Percentiles rank a stretch among this genome's conserved stretches.
phyloP scores from a whole-genome alignment of 2,888 invertebrate species.

The Tribolium freemani region DNA sequence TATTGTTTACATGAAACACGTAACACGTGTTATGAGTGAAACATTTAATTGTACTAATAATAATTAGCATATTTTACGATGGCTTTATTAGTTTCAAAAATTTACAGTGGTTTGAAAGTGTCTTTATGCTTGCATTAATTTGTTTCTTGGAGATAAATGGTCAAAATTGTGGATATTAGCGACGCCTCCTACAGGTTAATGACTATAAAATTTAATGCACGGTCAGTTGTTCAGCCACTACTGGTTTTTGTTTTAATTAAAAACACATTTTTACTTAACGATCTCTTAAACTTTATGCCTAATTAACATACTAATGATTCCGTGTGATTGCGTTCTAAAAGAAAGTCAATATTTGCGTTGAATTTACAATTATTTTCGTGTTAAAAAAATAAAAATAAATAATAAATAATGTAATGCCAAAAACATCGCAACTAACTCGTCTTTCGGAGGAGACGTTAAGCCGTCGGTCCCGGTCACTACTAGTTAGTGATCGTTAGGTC shows the following conservation, averaged over 20 bases:
- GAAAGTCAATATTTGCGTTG: constrained; percentile 23
- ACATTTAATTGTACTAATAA: constrained; percentile 10
- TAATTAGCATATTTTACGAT: constrained; percentile 16
- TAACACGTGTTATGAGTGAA: constrained; percentile 11
- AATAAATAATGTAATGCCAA: too few relatives aligned
- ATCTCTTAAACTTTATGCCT: constrained; percentile 1
- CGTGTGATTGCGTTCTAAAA: constrained; percentile 18
- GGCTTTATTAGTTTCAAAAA: constrained; percentile 12
- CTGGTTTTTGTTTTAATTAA: constrained; percentile 33
- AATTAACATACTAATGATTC: constrained; percentile 30
- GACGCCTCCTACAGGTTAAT: constrained; percentile 28
- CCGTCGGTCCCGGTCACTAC: too few relatives aligned
- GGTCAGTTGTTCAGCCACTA: constrained; percentile 15
- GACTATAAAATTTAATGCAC: constrained; percentile 29
- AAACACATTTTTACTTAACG: constrained; percentile 13
- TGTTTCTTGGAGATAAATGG: background rate
- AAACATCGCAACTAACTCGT: too few relatives aligned
- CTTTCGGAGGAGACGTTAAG: too few relatives aligned
- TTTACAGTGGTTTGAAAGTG: background rate
- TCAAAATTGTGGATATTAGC: constrained; percentile 10
- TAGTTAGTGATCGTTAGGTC: too few relatives aligned
- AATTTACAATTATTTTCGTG: constrained; percentile 23
- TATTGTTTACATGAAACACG: constrained; percentile 19
- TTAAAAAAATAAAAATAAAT: too few relatives aligned
- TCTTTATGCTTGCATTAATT: constrained; percentile 1